Evolutionary conservation across 1,140 invertebrate species (phyloP).

Genomic region (Penaeus indicus): DNA sequence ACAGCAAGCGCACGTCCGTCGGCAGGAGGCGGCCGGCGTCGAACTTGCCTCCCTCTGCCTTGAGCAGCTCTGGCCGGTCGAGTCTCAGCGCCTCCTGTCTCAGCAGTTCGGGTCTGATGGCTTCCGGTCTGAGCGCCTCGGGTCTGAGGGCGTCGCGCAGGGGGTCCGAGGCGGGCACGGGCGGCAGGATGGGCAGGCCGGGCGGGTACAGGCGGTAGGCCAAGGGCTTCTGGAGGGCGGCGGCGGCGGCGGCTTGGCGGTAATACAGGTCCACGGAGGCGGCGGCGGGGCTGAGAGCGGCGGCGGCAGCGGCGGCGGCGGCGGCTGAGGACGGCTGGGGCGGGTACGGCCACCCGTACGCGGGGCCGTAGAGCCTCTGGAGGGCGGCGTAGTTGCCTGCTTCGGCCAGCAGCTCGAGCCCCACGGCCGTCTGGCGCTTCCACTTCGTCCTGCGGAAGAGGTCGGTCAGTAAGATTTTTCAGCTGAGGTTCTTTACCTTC

Average conservation of each 20-base stretch:
- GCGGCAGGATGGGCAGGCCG: slow-evolving; percentile 48
- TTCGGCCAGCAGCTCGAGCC: slow-evolving; percentile 94
- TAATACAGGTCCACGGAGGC: slow-evolving; percentile 64
- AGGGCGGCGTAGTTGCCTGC: slow-evolving; percentile 97
- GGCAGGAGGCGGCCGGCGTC: slow-evolving; percentile 41
- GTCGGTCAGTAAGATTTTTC: neutral
- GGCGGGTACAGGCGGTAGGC: slow-evolving; percentile 78
- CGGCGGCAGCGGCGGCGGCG: slow-evolving; percentile 73
- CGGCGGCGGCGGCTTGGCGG: slow-evolving; percentile 70
- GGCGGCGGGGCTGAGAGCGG: slow-evolving; percentile 74
- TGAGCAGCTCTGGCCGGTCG: slow-evolving; percentile 41
- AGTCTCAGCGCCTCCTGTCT: slow-evolving; percentile 25
- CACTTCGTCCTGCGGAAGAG: slow-evolving; percentile 94
- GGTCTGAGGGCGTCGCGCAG: slow-evolving; percentile 49
- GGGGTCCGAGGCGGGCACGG: slow-evolving; percentile 42
- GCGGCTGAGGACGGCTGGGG: slow-evolving; percentile 66
- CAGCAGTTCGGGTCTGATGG: slow-evolving; percentile 31
- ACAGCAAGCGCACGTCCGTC: slow-evolving; percentile 25
- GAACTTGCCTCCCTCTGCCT: slow-evolving; percentile 36
- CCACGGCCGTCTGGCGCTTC: slow-evolving; percentile 98
- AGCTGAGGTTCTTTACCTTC: neutral
- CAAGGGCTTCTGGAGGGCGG: slow-evolving; percentile 87
- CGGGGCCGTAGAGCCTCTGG: slow-evolving; percentile 87
- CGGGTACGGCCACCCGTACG: slow-evolving; percentile 75
- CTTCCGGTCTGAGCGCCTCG: slow-evolving; percentile 37